Percentiles rank a stretch among this genome's conserved stretches.
Conservation (phyloP, 2,888 invertebrate species). For the Rhyacophila evoluta region DNA sequence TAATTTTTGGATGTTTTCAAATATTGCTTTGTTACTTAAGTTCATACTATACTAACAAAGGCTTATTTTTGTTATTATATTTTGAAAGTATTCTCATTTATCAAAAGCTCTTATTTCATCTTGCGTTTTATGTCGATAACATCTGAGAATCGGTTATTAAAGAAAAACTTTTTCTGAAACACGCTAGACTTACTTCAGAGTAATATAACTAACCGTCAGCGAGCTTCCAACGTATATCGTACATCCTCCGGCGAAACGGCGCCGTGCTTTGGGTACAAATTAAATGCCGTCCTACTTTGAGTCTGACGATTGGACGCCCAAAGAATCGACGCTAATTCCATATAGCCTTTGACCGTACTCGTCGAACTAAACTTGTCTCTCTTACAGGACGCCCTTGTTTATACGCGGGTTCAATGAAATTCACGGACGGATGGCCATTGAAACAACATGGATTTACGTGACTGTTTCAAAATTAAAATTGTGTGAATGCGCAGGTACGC, state of each 20-base stretch:
- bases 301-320: conserved; percentile 26
- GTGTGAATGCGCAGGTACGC: conserved; percentile 36
- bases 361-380: conserved; percentile 17
- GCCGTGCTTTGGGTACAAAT: conserved; percentile 22
- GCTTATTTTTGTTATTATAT: background rate
- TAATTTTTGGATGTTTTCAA: too few relatives aligned
- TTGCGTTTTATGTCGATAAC: conserved; percentile 9
- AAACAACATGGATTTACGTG: conserved; percentile 53
- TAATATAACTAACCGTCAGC: conserved; percentile 6
- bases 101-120: background rate
- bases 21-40: background rate
- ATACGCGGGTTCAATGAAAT: conserved; percentile 20
- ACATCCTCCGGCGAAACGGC: conserved; percentile 13
- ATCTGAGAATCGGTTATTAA: conserved; percentile 22
- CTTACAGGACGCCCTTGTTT: background rate
- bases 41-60: too few relatives aligned
- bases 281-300: background rate
- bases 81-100: conserved; percentile 8
- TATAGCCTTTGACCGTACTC: conserved; percentile 20
- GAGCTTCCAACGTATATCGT: conserved; percentile 6
- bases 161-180: conserved; percentile 12
- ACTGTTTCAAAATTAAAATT: conserved; percentile 53
- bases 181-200: conserved; percentile 2
- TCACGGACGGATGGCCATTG: conserved; percentile 32
- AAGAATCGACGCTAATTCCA: conserved; percentile 35